Evolutionary conservation across 64 coral and sea anemone species (phyloP).

Genomic region (Actinia equina): DNA sequence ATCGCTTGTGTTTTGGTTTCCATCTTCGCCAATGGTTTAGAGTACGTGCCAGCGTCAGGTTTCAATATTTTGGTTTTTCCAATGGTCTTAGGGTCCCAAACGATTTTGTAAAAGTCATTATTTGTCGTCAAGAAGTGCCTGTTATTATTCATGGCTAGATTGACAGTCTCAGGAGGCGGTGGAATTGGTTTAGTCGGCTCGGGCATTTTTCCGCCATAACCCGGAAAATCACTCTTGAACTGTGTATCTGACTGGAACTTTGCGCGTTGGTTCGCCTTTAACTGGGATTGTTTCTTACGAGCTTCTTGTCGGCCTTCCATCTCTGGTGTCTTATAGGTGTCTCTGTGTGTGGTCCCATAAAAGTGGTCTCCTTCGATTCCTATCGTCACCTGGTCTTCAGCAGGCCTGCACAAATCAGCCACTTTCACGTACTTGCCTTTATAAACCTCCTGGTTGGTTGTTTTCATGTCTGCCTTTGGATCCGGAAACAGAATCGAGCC

Average conservation of each 20-base stretch:
- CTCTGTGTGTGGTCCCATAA: conserved; percentile 64
- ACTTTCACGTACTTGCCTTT: conserved; percentile 80
- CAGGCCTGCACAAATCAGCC: conserved; percentile 43
- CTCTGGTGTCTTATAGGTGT: conserved; percentile 63
- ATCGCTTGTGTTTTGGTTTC: conserved; percentile 77
- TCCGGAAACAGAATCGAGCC: conserved; percentile 88
- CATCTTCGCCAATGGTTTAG: conserved; percentile 64
- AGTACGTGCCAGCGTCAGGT: conserved; percentile 49
- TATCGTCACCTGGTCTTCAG: conserved; percentile 56
- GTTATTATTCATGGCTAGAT: conserved; percentile 76
- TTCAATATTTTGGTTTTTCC: conserved; percentile 65
- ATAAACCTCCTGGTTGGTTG: conserved; percentile 92
- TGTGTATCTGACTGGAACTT: conserved; percentile 92
- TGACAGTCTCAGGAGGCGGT: conserved; percentile 84
- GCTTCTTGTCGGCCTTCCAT: conserved; percentile 54
- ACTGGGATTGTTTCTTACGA: conserved; percentile 42
- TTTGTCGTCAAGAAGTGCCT: conserved; percentile 87
- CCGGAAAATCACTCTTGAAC: conserved; percentile 91
- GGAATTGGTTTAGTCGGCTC: conserved; percentile 66
- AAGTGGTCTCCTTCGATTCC: conserved; percentile 87
- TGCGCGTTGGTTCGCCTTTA: conserved; percentile 57
- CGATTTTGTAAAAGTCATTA: conserved; percentile 69
- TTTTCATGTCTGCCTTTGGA: conserved; percentile 56
- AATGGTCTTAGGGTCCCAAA: conserved; percentile 89
- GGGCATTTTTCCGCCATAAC: conserved; percentile 82